Conservation (phyloP, 2,888 invertebrate species). For the Drosophila tripunctata region DNA sequence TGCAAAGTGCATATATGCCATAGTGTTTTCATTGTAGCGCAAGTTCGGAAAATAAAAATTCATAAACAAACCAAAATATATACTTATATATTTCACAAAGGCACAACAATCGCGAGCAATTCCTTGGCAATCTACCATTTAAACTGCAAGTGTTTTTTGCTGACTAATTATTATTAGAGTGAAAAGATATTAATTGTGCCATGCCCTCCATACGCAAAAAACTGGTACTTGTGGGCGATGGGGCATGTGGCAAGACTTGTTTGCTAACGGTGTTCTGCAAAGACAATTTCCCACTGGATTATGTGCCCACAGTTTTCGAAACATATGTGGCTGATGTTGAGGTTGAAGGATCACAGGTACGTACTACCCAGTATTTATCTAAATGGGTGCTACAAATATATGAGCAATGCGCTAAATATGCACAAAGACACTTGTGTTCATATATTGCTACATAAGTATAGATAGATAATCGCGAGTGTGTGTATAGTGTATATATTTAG, state of each 20-base stretch:
- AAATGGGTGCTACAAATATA: background rate
- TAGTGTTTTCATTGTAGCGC: slow-evolving; percentile 26
- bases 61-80: slow-evolving; percentile 51
- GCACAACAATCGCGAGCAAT: slow-evolving; percentile 9
- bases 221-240: slow-evolving; percentile 98
- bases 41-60: too few relatives aligned
- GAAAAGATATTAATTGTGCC: background rate
- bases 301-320: slow-evolving; percentile 99
- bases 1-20: slow-evolving; percentile 23
- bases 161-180: too few relatives aligned
- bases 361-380: slow-evolving; percentile 16
- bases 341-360: slow-evolving; percentile 95
- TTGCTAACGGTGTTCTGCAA: slow-evolving; percentile 99
- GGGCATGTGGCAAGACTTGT: slow-evolving; percentile 99
- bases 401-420: slow-evolving; percentile 18
- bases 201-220: slow-evolving; percentile 98
- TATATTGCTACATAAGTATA: slow-evolving; percentile 6
- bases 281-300: slow-evolving; percentile 99
- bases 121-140: slow-evolving; percentile 5
- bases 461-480: slow-evolving; percentile 3
- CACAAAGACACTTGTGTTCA: slow-evolving; percentile 19
- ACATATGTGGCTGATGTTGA: slow-evolving; percentile 99
- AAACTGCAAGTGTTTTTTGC: slow-evolving; percentile 84
- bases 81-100: slow-evolving; percentile 24
- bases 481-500: slow-evolving; percentile 35